phyloP scores from a whole-genome alignment of 2,113 vertebrate genomes.

The Eudyptes chrysolophus region DNA sequence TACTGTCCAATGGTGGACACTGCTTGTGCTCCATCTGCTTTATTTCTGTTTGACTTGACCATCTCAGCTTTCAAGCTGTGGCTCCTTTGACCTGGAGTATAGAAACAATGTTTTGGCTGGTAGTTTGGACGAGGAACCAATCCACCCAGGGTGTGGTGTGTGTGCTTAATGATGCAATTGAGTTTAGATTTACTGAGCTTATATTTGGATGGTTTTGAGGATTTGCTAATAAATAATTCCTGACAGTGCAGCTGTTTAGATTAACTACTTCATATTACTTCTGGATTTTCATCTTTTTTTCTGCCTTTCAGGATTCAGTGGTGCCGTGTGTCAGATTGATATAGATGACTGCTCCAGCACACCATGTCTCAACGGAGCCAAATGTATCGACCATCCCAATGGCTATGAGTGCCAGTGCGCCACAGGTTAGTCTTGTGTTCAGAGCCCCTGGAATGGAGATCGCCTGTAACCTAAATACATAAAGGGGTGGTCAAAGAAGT shows the following conservation, averaged over 20 bases:
- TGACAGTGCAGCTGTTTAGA: neutral
- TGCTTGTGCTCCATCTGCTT: neutral
- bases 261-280: neutral
- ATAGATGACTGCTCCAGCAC: slow-evolving; percentile 96
- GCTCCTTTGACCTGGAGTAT: neutral
- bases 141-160: neutral
- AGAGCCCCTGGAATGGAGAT: neutral
- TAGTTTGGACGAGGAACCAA: neutral
- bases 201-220: neutral
- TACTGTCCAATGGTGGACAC: neutral
- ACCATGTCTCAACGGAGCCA: slow-evolving; percentile 91
- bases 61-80: neutral
- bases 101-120: neutral
- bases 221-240: neutral
- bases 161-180: neutral
- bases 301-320: slow-evolving; percentile 85
- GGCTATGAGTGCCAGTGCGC: slow-evolving; percentile 94
- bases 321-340: slow-evolving; percentile 91
- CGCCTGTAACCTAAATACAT: fast-evolving
- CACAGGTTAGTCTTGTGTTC: slow-evolving; percentile 79
- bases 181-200: neutral
- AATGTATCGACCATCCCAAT: slow-evolving; percentile 91
- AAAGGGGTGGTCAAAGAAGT: neutral
- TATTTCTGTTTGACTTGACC: neutral
- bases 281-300: neutral